A percentile compares a stretch with the other conserved stretches of the same genome.
These are phyloP conservation scores for Malurus melanocephalus DNA, from an alignment of 2,113 vertebrate genomes.

Conservation along the genomic window DNA sequence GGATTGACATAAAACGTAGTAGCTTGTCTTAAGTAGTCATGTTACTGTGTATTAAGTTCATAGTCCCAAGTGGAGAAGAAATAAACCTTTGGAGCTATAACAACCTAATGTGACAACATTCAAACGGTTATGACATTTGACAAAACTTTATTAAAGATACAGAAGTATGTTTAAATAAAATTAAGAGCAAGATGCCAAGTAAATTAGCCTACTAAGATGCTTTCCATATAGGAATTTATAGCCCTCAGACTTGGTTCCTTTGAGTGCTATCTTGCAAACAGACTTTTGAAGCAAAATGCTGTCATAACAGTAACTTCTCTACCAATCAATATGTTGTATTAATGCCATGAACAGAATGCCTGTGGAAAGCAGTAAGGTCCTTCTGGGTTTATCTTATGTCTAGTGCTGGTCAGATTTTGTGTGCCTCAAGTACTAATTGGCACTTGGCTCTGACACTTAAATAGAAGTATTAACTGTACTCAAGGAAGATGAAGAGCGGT, in stretches of 20 bases:
- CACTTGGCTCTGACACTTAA: not conserved
- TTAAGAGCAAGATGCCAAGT: not conserved
- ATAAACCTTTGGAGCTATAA: not conserved
- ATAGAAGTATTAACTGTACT: not conserved
- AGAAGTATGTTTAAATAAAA: constrained; percentile 18
- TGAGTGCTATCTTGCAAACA: not conserved
- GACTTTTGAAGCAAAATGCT: not conserved
- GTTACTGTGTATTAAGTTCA: not conserved
- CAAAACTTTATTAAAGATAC: not conserved
- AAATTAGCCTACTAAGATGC: not conserved
- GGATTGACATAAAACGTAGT: not conserved
- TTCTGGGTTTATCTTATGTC: not conserved
- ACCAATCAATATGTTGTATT: not conserved
- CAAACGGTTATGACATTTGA: not conserved
- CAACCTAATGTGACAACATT: not conserved
- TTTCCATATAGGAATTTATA: not conserved
- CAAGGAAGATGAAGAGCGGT: constrained; percentile 1
- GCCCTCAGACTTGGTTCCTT: not conserved
- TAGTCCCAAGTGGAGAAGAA: not conserved
- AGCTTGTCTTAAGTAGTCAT: not conserved
- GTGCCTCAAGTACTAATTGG: not conserved
- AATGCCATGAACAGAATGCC: not conserved
- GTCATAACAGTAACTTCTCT: not conserved
- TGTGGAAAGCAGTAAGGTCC: not conserved
- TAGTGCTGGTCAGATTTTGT: not conserved